Conservation (phyloP, 1,140 invertebrate species). For the Pseudomyrmex pallidus region DNA sequence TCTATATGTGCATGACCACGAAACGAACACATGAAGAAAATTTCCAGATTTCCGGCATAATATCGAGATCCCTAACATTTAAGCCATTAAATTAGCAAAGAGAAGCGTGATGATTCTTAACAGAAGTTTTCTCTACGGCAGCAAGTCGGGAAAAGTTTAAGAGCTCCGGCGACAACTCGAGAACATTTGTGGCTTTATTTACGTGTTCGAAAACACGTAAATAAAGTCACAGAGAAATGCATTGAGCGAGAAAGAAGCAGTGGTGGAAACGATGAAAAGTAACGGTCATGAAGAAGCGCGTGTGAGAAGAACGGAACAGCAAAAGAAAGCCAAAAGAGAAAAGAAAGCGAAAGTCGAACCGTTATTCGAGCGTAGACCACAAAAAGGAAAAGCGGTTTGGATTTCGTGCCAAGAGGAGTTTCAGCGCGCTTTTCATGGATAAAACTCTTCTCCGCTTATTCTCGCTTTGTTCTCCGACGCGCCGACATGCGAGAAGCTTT, state of each 20-base stretch:
- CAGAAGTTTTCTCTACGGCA: slow-evolving; percentile 19
- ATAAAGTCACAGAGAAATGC: slow-evolving; percentile 44
- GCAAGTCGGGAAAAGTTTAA: slow-evolving; percentile 11
- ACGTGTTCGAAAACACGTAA: slow-evolving; percentile 52
- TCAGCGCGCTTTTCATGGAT: slow-evolving; percentile 47
- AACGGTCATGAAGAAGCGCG: slow-evolving; percentile 6
- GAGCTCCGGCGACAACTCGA: slow-evolving; percentile 36
- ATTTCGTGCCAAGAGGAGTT: slow-evolving; percentile 41
- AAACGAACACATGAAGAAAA: not conserved
- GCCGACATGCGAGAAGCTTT: slow-evolving; percentile 23
- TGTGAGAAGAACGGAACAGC: not conserved
- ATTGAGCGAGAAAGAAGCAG: slow-evolving; percentile 5
- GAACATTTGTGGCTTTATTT: slow-evolving; percentile 30
- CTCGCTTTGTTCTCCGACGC: not conserved
- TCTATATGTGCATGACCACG: not conserved
- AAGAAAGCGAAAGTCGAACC: slow-evolving; percentile 51
- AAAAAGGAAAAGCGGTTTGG: slow-evolving; percentile 38
- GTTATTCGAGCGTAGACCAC: slow-evolving; percentile 21
- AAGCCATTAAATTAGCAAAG: slow-evolving; percentile 30
- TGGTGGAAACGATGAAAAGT: not conserved
- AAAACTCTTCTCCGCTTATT: slow-evolving; percentile 10
- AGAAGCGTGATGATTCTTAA: slow-evolving; percentile 46
- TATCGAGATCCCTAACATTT: slow-evolving; percentile 36
- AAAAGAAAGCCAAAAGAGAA: not conserved
- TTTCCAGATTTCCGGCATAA: slow-evolving; percentile 1